A percentile compares a stretch with the other conserved stretches of the same genome.
Evolutionary conservation across 1,140 invertebrate species (phyloP).

Genomic region (Heterodera carotae): DNA sequence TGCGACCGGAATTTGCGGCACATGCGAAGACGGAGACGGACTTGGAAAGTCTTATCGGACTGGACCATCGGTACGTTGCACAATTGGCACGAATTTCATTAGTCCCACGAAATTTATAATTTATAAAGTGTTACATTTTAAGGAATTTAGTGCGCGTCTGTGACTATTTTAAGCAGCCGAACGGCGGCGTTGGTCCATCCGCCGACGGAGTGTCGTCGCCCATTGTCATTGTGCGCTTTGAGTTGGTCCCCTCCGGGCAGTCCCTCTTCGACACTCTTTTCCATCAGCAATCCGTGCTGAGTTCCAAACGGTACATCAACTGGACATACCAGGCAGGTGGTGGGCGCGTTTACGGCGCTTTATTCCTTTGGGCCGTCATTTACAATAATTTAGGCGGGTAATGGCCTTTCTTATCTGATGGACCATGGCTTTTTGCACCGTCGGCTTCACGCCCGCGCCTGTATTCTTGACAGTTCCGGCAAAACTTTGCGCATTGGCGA

Average conservation of each 20-base stretch:
- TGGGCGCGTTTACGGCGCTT: too few species aligned
- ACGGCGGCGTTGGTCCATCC: neutral
- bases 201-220: neutral
- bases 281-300: neutral
- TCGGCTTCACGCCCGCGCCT: slow-evolving; percentile 12
- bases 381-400: slow-evolving; percentile 7
- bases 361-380: too few species aligned
- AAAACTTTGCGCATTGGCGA: slow-evolving; percentile 8
- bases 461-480: slow-evolving; percentile 4
- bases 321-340: slow-evolving; percentile 22
- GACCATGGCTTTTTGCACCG: slow-evolving; percentile 18
- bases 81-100: slow-evolving; percentile 8
- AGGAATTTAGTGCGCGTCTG: slow-evolving; percentile 18
- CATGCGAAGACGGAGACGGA: slow-evolving; percentile 7
- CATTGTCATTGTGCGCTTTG: slow-evolving; percentile 17
- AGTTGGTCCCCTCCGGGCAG: neutral
- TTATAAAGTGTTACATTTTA: neutral
- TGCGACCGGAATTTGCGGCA: slow-evolving; percentile 15
- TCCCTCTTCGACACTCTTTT: slow-evolving; percentile 20
- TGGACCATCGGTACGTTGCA: slow-evolving; percentile 23
- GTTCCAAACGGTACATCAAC: slow-evolving; percentile 22
- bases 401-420: slow-evolving; percentile 18
- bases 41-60: slow-evolving; percentile 23
- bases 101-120: slow-evolving; percentile 19
- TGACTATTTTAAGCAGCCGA: slow-evolving; percentile 14